Evolutionary conservation across 2,797 vertebrate species (phyloP).

Genomic region (Periophthalmus magnuspinnatus): DNA sequence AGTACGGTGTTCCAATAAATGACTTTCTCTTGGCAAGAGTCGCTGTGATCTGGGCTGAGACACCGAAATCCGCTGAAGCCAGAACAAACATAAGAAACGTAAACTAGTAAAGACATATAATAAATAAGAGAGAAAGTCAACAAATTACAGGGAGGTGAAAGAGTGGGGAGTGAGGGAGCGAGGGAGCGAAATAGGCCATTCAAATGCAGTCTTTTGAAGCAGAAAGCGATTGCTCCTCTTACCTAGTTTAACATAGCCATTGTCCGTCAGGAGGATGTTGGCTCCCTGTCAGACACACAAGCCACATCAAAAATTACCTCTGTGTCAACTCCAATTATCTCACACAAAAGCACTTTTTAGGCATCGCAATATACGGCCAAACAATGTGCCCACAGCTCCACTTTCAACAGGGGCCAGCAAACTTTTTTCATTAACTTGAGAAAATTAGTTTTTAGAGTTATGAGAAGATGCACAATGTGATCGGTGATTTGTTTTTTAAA

Average conservation of each 20-base stretch:
- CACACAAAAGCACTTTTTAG: constrained; percentile 2
- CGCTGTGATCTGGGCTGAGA: constrained; percentile 97
- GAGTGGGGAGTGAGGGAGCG: background rate
- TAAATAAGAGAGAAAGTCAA: background rate
- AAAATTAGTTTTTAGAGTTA: background rate
- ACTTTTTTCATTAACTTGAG: background rate
- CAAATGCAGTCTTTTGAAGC: constrained; percentile 20
- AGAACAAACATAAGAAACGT: background rate
- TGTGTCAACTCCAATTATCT: constrained; percentile 12
- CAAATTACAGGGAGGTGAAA: background rate
- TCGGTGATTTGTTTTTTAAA: background rate
- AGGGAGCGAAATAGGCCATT: constrained; percentile 24
- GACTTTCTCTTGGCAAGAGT: constrained; percentile 98
- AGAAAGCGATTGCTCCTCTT: constrained; percentile 54
- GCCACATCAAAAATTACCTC: constrained; percentile 15
- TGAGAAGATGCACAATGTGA: background rate
- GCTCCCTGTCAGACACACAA: constrained; percentile 84
- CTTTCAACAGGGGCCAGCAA: background rate
- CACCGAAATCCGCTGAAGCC: constrained; percentile 91
- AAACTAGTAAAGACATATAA: background rate
- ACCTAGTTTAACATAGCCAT: constrained; percentile 97
- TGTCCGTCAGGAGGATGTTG: constrained; percentile 98
- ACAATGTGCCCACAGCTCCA: background rate
- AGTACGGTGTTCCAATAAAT: constrained; percentile 98
- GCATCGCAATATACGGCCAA: background rate